Base-by-base conservation (phyloP, 2,888 invertebrate species). In the Ariolimax columbianus region DNA sequence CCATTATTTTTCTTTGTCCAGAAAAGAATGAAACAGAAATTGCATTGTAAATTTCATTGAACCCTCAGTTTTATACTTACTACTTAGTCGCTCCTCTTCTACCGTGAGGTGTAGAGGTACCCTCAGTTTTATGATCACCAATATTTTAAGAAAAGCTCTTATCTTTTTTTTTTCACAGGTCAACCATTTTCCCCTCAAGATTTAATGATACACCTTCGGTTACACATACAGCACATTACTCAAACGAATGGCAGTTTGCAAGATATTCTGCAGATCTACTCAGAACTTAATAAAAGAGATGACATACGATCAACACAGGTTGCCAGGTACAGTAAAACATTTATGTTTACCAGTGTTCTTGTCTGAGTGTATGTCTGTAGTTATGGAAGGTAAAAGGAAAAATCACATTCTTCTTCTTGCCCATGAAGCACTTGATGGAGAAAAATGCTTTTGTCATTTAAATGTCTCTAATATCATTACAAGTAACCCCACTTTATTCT, bases 171-270 rank as follows among this genome's bases (percentile, higher is more conserved):
- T 23, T 40, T 33, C n/a, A 0, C 83, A 83, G 83, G 66, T 47
- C 59, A 36, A n/a, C 40, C 38, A 26, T n/a, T 43, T 73, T 78
- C 77, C 36, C 77, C 68, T 0, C 77, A 83, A 33, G 43, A 78
- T 36, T 19, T 59, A 23, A 77, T 83, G 68, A 51, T 83, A 33
- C 66, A 77, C 55, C 51, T 83, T 4, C 23, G 83, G n/a, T 14
- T 83, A 30, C 51, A 70, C 38, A 77, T 70, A 14, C 36, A 83
- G 36, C 66, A 77, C n/a, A 47, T 51, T 33, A 47, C 47, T n/a
- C 51, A 75, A 23, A 40, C 17, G 6, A 36, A 43, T 59, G n/a
- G 59, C 59, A 75, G 72, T 36, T 73, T 75, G 6, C 47, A 40
- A 30, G 75, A 82, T 26, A 36, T 82, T 17, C 3, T 82, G 19